Base-by-base conservation (phyloP, 1,140 invertebrate species). In the Melitaea cinxia region DNA sequence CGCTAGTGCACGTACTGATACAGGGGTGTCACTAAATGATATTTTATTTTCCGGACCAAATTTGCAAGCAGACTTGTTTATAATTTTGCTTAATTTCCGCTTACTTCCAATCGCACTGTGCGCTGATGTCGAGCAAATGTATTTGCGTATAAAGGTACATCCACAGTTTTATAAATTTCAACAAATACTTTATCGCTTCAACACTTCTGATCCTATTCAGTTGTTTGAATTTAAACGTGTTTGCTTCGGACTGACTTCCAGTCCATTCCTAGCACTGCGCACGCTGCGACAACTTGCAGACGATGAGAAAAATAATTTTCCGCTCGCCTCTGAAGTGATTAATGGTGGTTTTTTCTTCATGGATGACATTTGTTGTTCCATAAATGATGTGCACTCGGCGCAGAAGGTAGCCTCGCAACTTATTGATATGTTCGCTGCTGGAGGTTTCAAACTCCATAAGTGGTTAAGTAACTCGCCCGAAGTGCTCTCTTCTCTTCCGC, bases 71-170 rank as follows among this genome's bases (percentile, higher is more conserved):
- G 45, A 59, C 12, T 12, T 59, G 12, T 71, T 67, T 60, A 19
- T 33, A 24, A 70, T 59, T 14, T 30, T 85, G 5, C 12, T 83
- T 0, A 74, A 77, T 26, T 73, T 83, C 26, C 37, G 81, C 17
- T 42, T 42, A 42, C 15, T 42, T 15, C 17, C 39, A 15, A 42
- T 42, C 4, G 14, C 14, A 5, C 12, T 42, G 14, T 42, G 39
- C 12, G 39, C 39, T 0, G 39, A 42, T 42, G 15, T 42, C 15
- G 15, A 10, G 17, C 39, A 42, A 7, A 42, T 42, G 39, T 42
- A 42, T 42, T 42, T 42, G 7, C 39, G 15, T 15, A 42, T 42
- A 42, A 42, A 42, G 15, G 39, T 42, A 15, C 15, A 15, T 42
- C 39, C 39, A 5, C 5, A 42, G 15, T 42, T 42, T 14, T 42